phyloP scores from a whole-genome alignment of 2,797 vertebrate genomes.

The Cyclura pinguis region DNA sequence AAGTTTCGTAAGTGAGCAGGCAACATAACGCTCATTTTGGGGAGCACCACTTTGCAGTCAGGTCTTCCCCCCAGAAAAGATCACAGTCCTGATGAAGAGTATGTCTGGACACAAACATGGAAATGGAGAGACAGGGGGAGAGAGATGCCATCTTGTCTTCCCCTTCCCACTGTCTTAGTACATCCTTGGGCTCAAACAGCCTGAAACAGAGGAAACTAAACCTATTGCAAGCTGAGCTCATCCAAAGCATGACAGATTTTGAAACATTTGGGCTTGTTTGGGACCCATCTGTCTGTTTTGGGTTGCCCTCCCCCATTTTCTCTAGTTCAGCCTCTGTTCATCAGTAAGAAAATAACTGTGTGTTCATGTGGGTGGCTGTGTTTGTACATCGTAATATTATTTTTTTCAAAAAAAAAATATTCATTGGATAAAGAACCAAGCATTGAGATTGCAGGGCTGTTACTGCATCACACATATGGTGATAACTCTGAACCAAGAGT shows the following conservation, averaged over 20 bases:
- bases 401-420: neutral
- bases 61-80: too few relatives aligned
- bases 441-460: neutral
- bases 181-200: neutral
- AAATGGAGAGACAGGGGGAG: neutral
- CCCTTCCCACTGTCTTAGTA: neutral
- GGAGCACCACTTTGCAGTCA: too few relatives aligned
- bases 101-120: neutral
- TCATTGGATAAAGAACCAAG: neutral
- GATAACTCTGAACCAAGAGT: neutral
- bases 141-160: neutral
- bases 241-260: neutral
- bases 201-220: neutral
- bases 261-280: neutral
- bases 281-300: neutral
- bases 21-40: too few relatives aligned
- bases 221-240: neutral
- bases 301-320: neutral
- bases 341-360: neutral
- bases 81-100: too few relatives aligned
- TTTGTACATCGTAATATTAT: neutral
- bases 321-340: slow-evolving; percentile 8
- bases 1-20: too few relatives aligned
- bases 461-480: neutral
- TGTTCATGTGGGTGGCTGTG: neutral